Evolutionary conservation across 2,113 vertebrate species (phyloP).

Genomic region (Elephantulus edwardii): DNA sequence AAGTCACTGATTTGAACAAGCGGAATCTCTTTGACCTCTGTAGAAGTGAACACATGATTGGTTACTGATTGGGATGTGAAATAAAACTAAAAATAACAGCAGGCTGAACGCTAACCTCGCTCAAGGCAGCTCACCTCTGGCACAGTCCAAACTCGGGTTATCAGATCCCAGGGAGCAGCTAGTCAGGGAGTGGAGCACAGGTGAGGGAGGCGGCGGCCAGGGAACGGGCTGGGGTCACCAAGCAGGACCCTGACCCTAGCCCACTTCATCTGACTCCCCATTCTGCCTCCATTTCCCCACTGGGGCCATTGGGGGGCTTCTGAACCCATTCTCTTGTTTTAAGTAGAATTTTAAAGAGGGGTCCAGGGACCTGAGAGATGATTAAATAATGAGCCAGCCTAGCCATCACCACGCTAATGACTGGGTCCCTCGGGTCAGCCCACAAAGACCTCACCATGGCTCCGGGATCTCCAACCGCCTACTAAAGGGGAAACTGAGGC

Average conservation of each 20-base stretch:
- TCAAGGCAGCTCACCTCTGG: conserved; percentile 66
- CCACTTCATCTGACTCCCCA: not conserved
- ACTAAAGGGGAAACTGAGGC: conserved; percentile 57
- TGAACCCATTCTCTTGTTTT: not conserved
- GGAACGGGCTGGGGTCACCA: not conserved
- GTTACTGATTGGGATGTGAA: conserved; percentile 57
- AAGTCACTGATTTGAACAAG: conserved; percentile 15
- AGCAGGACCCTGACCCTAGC: not conserved
- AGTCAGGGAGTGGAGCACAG: conserved; percentile 65
- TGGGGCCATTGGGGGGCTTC: not conserved
- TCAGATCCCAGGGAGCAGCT: conserved; percentile 72
- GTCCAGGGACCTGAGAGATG: not conserved
- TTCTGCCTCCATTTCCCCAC: not conserved
- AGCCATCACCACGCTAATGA: not conserved
- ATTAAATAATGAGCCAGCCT: not conserved
- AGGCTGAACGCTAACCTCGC: not conserved
- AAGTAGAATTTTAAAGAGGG: not conserved
- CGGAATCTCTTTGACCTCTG: conserved; percentile 60
- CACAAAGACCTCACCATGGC: not conserved
- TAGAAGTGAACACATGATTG: conserved; percentile 52
- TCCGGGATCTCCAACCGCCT: not conserved
- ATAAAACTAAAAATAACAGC: conserved; percentile 67
- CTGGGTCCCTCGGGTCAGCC: not conserved
- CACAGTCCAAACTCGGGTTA: conserved; percentile 70
- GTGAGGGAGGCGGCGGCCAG: conserved; percentile 25